Evolutionary conservation across 1,140 invertebrate genomes (phyloP).

Genomic region (Drosophila santomea): DNA sequence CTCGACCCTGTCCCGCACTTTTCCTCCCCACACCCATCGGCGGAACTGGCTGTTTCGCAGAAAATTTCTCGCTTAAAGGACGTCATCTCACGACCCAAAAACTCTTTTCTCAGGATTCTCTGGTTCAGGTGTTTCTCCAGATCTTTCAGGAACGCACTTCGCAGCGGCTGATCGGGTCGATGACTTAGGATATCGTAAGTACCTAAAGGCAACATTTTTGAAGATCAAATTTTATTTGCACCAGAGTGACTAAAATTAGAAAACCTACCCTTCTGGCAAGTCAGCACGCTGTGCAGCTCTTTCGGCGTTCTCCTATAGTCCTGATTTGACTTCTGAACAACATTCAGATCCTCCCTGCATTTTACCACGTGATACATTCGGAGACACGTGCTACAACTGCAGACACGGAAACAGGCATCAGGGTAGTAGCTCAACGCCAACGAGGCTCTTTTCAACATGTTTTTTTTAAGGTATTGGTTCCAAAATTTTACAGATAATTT

Average conservation of each 20-base stretch:
- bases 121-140: constrained; percentile 6
- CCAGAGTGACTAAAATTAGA: background rate
- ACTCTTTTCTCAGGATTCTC: background rate
- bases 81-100: background rate
- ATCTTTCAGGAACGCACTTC: constrained; percentile 2
- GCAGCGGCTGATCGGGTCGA: constrained; percentile 1
- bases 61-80: constrained; percentile 1
- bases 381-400: background rate
- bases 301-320: background rate
- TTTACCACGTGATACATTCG: background rate
- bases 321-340: background rate
- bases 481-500: constrained; percentile 32
- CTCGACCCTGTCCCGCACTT: background rate
- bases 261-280: constrained; percentile 3
- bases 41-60: constrained; percentile 7
- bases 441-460: constrained; percentile 28
- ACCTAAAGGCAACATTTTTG: background rate
- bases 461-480: background rate
- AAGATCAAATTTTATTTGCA: no score
- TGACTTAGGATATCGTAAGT: background rate
- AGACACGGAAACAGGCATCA: background rate
- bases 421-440: constrained; percentile 11
- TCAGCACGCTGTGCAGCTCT: background rate
- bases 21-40: background rate
- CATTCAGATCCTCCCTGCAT: no score